Evolutionary conservation across 1,140 invertebrate genomes (phyloP).

Genomic region (Zaprionus lachaisei): DNA sequence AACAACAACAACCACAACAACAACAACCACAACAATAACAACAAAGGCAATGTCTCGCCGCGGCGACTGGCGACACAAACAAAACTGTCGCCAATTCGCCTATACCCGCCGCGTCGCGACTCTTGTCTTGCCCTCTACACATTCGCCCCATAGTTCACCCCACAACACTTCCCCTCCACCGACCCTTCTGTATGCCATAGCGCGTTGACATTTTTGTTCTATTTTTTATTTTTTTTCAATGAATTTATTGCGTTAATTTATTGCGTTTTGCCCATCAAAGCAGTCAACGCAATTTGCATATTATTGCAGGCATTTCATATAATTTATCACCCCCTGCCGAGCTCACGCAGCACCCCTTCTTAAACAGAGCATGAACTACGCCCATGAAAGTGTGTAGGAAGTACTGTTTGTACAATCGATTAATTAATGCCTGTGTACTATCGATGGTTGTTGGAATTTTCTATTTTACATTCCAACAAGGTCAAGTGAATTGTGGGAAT

Average conservation of each 20-base stretch:
- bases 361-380: background rate
- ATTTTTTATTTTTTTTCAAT: constrained; percentile 29
- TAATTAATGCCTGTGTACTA: too few relatives aligned
- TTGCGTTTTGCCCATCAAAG: constrained; percentile 56
- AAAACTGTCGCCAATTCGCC: constrained; percentile 46
- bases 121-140: background rate
- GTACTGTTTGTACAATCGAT: background rate
- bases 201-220: constrained; percentile 34
- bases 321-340: constrained; percentile 50
- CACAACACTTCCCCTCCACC: background rate
- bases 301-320: constrained; percentile 62
- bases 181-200: background rate
- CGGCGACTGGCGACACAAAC: constrained; percentile 51
- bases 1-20: constrained; percentile 21
- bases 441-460: too few relatives aligned
- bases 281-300: constrained; percentile 65
- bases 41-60: constrained; percentile 20
- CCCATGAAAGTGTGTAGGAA: background rate
- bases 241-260: constrained; percentile 79
- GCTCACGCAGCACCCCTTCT: background rate
- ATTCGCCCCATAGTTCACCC: background rate
- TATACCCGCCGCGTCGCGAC: constrained; percentile 4
- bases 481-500: background rate
- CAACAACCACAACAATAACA: constrained; percentile 21
- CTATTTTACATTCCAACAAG: too few relatives aligned